These are phyloP conservation scores for Agonopterix alstromeriana DNA, from an alignment of 2,888 invertebrate species.

Conservation along the genomic window DNA sequence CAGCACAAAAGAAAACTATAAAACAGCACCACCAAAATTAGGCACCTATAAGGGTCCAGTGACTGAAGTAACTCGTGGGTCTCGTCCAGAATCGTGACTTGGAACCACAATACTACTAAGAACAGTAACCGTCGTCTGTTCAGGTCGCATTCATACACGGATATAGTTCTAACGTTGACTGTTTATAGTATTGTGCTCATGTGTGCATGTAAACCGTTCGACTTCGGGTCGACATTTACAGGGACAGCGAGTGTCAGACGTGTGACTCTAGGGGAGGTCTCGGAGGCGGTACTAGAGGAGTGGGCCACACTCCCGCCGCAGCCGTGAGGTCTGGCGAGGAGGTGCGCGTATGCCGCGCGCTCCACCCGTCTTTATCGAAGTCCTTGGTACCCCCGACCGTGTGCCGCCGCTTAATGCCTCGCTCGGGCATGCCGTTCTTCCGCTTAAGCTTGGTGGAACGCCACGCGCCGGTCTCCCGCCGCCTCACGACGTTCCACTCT, in stretches of 20 bases:
- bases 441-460: constrained; percentile 81
- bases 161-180: no score
- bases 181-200: not conserved
- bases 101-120: not conserved
- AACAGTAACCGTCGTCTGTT: not conserved
- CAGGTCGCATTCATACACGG: not conserved
- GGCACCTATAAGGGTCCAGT: constrained; percentile 28
- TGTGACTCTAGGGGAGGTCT: constrained; percentile 52
- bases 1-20: constrained; percentile 28
- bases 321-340: constrained; percentile 76
- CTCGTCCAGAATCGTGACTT: not conserved
- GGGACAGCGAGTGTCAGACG: constrained; percentile 36
- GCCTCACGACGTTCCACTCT: constrained; percentile 81
- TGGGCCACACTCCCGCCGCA: constrained; percentile 39
- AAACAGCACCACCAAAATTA: constrained; percentile 31
- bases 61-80: constrained; percentile 10
- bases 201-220: constrained; percentile 15
- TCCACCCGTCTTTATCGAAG: constrained; percentile 79
- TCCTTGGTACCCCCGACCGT: constrained; percentile 97
- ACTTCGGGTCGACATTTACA: constrained; percentile 32
- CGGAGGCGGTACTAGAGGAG: constrained; percentile 45
- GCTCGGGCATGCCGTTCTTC: constrained; percentile 87
- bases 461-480: constrained; percentile 74
- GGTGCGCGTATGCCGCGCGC: constrained; percentile 77
- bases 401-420: constrained; percentile 91